Conservation (phyloP, 2,113 vertebrate genomes). For the Peucedramus taeniatus region DNA sequence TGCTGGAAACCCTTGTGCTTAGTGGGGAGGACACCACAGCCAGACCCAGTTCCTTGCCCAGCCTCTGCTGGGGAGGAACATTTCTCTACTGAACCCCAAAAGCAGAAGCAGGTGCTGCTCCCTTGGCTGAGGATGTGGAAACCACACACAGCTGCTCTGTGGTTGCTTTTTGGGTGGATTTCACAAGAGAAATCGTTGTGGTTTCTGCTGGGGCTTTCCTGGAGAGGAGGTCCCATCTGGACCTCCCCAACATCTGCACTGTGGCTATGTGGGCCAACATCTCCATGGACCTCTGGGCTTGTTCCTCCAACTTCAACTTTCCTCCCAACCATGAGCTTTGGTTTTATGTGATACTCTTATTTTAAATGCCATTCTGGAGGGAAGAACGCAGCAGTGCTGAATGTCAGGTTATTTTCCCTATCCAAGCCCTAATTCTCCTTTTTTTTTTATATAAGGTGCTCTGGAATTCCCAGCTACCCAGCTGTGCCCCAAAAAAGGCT, state of each 20-base stretch:
- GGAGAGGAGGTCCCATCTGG: not conserved
- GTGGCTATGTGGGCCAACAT: not conserved
- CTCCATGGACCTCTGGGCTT: not conserved
- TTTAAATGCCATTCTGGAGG: not conserved
- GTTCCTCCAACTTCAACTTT: not conserved
- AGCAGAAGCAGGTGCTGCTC: not conserved
- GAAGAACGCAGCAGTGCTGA: not conserved
- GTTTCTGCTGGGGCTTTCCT: not conserved
- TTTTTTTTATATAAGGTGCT: not conserved
- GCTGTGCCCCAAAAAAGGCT: not conserved
- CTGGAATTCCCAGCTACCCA: not conserved
- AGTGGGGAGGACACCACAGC: not conserved
- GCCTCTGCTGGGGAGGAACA: not conserved
- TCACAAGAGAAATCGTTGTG: not conserved
- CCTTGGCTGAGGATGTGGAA: not conserved
- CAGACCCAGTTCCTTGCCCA: not conserved
- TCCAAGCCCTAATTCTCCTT: fast-evolving
- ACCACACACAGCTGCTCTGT: not conserved
- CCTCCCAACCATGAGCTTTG: not conserved
- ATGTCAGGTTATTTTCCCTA: not conserved
- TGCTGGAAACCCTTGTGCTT: not conserved
- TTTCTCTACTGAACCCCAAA: not conserved
- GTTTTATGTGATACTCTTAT: not conserved
- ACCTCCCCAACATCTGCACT: fast-evolving
- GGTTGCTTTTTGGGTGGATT: not conserved